Evolutionary conservation across 1,140 invertebrate species (phyloP).

Genomic region (Sitobion miscanthi): DNA sequence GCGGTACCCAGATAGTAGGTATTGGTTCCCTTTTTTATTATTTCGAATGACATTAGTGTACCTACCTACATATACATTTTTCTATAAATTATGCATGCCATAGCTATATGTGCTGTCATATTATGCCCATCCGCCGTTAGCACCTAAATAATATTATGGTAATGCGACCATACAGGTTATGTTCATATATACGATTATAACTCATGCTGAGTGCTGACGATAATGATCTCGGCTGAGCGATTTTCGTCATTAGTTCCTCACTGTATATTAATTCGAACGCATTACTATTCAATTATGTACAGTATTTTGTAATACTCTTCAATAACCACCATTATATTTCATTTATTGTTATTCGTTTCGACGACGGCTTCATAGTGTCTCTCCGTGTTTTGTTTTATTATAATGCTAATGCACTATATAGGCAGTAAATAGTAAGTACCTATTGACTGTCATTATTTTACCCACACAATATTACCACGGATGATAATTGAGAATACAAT

Average conservation of each 20-base stretch:
- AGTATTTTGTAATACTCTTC: neutral
- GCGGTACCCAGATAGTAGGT: neutral
- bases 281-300: neutral
- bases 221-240: neutral
- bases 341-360: neutral
- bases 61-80: neutral
- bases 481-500: no score
- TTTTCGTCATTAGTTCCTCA: neutral
- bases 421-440: no score
- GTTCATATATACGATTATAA: no score
- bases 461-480: no score
- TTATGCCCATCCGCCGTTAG: neutral
- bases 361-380: neutral
- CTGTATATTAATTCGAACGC: neutral
- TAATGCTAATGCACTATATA: neutral
- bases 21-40: neutral
- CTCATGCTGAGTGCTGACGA: neutral
- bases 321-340: neutral
- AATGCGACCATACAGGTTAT: neutral
- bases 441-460: no score
- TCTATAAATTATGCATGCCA: neutral
- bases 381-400: neutral
- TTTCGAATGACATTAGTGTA: neutral
- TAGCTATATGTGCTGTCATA: neutral
- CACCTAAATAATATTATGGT: neutral